Base-by-base conservation (phyloP, 2,888 invertebrate species). In the Drosophila parthenogenetica region DNA sequence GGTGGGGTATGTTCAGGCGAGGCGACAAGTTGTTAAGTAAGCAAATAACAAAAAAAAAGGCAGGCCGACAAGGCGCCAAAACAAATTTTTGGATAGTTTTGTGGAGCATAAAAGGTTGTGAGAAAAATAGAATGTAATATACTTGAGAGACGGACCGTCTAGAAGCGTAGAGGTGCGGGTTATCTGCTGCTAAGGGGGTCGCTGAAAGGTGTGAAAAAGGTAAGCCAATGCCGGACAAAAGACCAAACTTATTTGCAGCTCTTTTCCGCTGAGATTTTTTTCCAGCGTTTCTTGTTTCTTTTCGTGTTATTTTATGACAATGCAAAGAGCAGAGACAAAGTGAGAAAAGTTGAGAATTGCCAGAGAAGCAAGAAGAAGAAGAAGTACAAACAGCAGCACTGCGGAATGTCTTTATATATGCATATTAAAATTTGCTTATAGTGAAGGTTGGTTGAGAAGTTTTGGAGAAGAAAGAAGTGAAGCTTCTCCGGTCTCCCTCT, bases 11-110 rank as follows among this genome's bases (percentile, higher is more conserved):
- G 58, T 19, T 13, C 3, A 58, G 57, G 37, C 59, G 62, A 73
- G 83, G 88, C 80, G 83, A 83, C 83, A 84, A 84, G 88, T 84
- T 84, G 83, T 88, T 84, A 84, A 86, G 83, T 84, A 84, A 84
- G 87, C 88, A 66, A 53, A 42, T n/a, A n/a, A 83, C 77, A 88
- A 77, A 84, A 73, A 82, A 79, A 74, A 62, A 73, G 8, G 8
- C 2, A 66, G 71, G 72, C 55, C 73, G 62, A 49, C 51, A 35
- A 43, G 39, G 58, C 68, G 59, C 55, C 74, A 29, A 59, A 32
- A 54, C 43, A 51, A 42, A 39, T 73, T 73, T 71, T 37, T 45
- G 57, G n/a, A 73, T 76, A 76, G 75, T 76, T 76, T 35, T 74
- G 61, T 75, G 75, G 46, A 76, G 73, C 74, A 78, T 73, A 69